Evolutionary conservation across 2,888 invertebrate species (phyloP), one percentile per base, ranked within the genome.

Genomic region (Sarcophaga rosellei): DNA sequence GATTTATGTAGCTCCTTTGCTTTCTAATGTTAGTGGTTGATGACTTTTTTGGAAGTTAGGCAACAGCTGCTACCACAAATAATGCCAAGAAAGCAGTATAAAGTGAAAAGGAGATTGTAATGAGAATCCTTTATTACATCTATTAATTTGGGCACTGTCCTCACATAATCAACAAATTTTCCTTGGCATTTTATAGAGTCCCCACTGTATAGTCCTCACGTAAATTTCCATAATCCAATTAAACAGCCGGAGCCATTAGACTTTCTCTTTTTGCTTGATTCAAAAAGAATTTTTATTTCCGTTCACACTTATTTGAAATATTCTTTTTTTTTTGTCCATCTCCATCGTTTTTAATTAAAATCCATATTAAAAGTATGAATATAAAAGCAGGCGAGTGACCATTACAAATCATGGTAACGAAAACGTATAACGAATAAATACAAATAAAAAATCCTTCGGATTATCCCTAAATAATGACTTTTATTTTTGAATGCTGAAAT

Each of bases 241-340:
- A 15, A 47, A 15, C 12, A 11, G 2, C 1, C 25, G 63, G 1
- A 6, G 53, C 57, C 47, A 57, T 63, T 44, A 65, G 35, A 53
- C 10, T 53, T 44, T 11, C 53, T 53, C 44, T 23, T 44, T 11
- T 35, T 35, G 23, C 23, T 47, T 47, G 11, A 47, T 47, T 0
- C 11, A 65, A 75, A 11, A n/a, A 12, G 8, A 61, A 63, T 62
- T 75, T 69, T 21, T 25, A 81, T 69, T 68, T 74, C 74, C 75
- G 61, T 53, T 75, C 11, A 35, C 4, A 25, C 25, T 74, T 62
- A 66, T 47, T 69, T 25, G 11, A 59, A 61, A 61, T 66, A 66
- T 62, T n/a, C n/a, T n/a, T 74, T 68, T 66, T n/a, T 17, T 4
- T 61, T 61, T 61, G 15, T 3, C 35, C 35, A 35, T 35, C 8